These are phyloP conservation scores for Tiaroga cobitis DNA, from an alignment of 2,797 vertebrate genomes.

Conservation along the genomic window DNA sequence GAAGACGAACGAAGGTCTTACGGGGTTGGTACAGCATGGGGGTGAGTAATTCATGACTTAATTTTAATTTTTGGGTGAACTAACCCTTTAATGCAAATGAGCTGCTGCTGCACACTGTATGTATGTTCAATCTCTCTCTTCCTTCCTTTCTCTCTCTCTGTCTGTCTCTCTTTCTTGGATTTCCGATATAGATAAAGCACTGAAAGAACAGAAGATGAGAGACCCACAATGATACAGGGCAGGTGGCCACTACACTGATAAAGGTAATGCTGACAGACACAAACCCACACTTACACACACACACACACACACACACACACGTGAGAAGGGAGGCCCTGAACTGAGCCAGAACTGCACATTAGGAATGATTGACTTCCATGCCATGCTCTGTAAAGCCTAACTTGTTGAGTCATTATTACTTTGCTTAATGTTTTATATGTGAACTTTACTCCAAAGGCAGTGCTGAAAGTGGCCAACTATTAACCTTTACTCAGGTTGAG, in stretches of 20 bases:
- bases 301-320: neutral
- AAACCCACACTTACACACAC: slow-evolving; percentile 26
- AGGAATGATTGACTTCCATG: neutral
- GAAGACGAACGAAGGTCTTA: no score
- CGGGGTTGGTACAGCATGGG: no score
- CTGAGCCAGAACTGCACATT: neutral
- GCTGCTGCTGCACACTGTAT: neutral
- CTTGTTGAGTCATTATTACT: slow-evolving; percentile 32
- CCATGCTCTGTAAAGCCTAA: neutral
- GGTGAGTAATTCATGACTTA: no score
- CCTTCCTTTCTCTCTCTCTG: neutral
- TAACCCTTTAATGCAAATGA: no score
- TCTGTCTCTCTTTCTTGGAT: slow-evolving; percentile 8
- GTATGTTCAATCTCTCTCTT: neutral
- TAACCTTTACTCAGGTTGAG: neutral
- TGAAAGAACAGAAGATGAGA: slow-evolving; percentile 31
- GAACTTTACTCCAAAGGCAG: slow-evolving; percentile 15
- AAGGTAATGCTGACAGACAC: slow-evolving; percentile 43
- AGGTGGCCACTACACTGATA: slow-evolving; percentile 40
- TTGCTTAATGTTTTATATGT: slow-evolving; percentile 1
- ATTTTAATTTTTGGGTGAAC: no score
- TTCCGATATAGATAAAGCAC: slow-evolving; percentile 26
- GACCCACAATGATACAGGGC: slow-evolving; percentile 25
- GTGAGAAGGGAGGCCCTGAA: neutral
- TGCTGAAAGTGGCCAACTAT: neutral